Evolutionary conservation across 2,113 vertebrate species (phyloP).

Genomic region (Trichomycterus rosablanca): DNA sequence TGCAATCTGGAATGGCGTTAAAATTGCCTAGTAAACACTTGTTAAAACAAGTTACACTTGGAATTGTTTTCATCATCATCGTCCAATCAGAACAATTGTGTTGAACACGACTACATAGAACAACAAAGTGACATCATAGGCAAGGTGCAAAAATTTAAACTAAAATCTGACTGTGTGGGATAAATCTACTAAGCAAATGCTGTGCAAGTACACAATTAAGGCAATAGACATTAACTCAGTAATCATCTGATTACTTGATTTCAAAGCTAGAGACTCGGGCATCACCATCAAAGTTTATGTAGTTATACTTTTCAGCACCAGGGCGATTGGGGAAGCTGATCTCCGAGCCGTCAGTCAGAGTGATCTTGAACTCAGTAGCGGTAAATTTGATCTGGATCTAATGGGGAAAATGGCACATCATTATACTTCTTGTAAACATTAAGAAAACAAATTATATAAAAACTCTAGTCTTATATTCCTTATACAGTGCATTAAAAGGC

Average conservation of each 20-base stretch:
- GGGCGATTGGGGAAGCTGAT: constrained; percentile 68
- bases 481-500: no score
- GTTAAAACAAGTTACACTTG: no score
- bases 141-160: neutral
- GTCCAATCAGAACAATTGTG: no score
- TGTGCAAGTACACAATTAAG: neutral
- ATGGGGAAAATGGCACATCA: neutral
- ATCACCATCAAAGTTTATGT: constrained; percentile 53
- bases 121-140: no score
- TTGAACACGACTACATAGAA: no score
- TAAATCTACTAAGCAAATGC: neutral
- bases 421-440: no score
- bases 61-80: no score
- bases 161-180: neutral
- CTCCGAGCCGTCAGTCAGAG: constrained; percentile 56
- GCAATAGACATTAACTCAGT: neutral
- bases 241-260: constrained; percentile 52
- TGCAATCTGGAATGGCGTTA: no score
- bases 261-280: constrained; percentile 54
- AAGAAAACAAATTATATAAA: no score
- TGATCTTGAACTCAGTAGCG: constrained; percentile 57
- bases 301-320: constrained; percentile 56
- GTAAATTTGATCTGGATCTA: constrained; percentile 62
- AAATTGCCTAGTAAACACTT: no score
- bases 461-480: no score